These are phyloP conservation scores for Drosophila orosa DNA, from an alignment of 1,140 invertebrate genomes.

Conservation along the genomic window DNA sequence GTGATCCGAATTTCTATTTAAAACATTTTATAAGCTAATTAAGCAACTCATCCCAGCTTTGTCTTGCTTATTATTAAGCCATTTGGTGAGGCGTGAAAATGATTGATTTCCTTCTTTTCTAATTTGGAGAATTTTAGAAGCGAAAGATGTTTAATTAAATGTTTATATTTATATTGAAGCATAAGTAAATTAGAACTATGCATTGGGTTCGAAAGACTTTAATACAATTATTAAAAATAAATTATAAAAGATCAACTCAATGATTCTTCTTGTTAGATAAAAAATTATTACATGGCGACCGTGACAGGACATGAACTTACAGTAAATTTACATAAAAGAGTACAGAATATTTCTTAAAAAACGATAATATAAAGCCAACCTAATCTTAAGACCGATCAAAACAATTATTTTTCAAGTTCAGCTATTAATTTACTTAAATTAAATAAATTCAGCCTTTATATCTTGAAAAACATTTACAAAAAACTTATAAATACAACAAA, in stretches of 20 bases:
- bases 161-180: too few relatives aligned
- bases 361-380: too few relatives aligned
- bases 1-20: constrained; percentile 28
- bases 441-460: background rate
- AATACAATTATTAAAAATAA: too few relatives aligned
- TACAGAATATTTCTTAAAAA: background rate
- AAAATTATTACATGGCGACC: too few relatives aligned
- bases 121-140: background rate
- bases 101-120: constrained; percentile 14
- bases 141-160: background rate
- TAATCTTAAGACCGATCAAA: too few relatives aligned
- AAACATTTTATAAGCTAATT: constrained; percentile 8
- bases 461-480: background rate
- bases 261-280: too few relatives aligned
- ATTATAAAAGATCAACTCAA: too few relatives aligned
- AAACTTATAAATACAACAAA: background rate
- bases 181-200: too few relatives aligned
- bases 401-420: too few relatives aligned
- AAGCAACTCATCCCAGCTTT: constrained; percentile 11
- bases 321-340: background rate
- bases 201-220: too few relatives aligned
- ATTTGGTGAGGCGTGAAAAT: constrained; percentile 27
- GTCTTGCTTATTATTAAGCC: background rate
- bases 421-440: too few relatives aligned
- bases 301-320: background rate